Conservation (phyloP, 1,140 invertebrate genomes). For the Pogonus chalceus region DNA sequence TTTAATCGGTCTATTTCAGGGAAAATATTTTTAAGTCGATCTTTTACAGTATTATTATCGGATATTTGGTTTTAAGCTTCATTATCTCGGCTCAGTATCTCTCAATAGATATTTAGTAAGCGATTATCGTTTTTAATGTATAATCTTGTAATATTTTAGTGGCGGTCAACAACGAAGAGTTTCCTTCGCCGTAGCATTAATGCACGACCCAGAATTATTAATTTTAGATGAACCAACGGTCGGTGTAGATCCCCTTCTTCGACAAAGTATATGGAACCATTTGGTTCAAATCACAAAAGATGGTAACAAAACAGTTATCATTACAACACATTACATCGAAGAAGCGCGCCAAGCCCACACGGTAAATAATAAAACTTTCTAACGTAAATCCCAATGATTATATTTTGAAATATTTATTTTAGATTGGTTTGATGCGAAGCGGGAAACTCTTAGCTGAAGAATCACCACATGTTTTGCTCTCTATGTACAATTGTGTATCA, state of each 20-base stretch:
- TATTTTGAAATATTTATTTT: slow-evolving; percentile 13
- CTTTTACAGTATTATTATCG: too few relatives aligned
- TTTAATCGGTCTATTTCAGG: too few relatives aligned
- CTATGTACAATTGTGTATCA: slow-evolving; percentile 71
- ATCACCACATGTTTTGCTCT: slow-evolving; percentile 72
- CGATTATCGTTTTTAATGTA: too few relatives aligned
- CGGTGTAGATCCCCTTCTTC: slow-evolving; percentile 62
- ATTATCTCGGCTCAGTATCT: too few relatives aligned
- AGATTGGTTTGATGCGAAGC: slow-evolving; percentile 92
- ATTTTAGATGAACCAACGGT: slow-evolving; percentile 94
- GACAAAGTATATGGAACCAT: slow-evolving; percentile 67
- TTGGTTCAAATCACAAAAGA: slow-evolving; percentile 52
- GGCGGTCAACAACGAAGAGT: slow-evolving; percentile 88
- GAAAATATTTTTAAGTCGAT: too few relatives aligned
- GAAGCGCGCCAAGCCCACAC: slow-evolving; percentile 62
- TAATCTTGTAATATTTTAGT: too few relatives aligned
- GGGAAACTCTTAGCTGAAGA: slow-evolving; percentile 86
- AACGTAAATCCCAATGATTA: background rate
- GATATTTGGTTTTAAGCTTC: too few relatives aligned
- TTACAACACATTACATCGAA: slow-evolving; percentile 71
- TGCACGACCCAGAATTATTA: slow-evolving; percentile 85
- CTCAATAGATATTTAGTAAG: too few relatives aligned
- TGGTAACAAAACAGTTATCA: slow-evolving; percentile 57
- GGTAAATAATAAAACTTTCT: slow-evolving; percentile 36
- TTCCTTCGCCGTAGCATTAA: slow-evolving; percentile 83